These are phyloP conservation scores for Carposina sasakii DNA, from an alignment of 1,140 invertebrate species.

Conservation along the genomic window DNA sequence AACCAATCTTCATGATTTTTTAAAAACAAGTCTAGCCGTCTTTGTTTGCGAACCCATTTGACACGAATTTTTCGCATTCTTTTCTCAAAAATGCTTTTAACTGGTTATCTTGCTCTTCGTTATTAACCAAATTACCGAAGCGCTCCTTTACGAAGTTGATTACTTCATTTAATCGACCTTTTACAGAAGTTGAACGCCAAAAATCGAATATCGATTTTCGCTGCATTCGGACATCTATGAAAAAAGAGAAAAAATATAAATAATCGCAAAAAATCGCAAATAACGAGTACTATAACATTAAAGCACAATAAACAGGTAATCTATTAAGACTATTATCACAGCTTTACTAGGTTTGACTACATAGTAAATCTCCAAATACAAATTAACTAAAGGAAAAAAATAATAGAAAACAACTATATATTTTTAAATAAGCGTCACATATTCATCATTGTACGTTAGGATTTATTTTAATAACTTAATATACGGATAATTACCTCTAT, in stretches of 20 bases:
- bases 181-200: background rate
- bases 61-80: background rate
- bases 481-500: no score
- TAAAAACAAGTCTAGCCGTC: background rate
- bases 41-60: background rate
- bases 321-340: no score
- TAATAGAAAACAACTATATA: no score
- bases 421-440: no score
- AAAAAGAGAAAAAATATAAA: background rate
- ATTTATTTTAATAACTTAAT: no score
- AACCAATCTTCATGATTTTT: background rate
- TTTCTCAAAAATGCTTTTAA: background rate
- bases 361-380: no score
- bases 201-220: background rate
- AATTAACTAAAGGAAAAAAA: no score
- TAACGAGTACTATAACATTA: background rate
- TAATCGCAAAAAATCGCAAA: conserved; percentile 2
- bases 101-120: background rate
- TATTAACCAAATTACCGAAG: background rate
- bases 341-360: no score
- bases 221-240: background rate
- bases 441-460: no score
- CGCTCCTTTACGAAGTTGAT: background rate
- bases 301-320: background rate
- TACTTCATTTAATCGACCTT: background rate